phyloP scores from a whole-genome alignment of 2,888 invertebrate genomes.

The Cordilura impudica region DNA sequence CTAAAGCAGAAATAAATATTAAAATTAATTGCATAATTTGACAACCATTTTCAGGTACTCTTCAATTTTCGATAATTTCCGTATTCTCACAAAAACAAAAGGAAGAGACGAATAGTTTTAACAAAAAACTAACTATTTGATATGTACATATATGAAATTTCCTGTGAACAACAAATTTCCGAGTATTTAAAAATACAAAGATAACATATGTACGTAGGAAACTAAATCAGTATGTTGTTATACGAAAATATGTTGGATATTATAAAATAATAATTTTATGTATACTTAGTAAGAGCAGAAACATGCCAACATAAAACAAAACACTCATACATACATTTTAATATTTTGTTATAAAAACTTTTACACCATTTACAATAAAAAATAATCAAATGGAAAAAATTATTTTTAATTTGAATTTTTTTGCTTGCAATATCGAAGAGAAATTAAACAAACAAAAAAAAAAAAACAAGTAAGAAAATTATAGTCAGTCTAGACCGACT shows the following conservation, averaged over 20 bases:
- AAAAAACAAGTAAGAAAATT: neutral
- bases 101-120: neutral
- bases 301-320: neutral
- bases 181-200: neutral
- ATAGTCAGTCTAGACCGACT: too few relatives aligned
- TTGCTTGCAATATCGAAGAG: too few relatives aligned
- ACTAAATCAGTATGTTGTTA: neutral
- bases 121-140: neutral
- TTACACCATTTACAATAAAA: too few relatives aligned
- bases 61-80: neutral
- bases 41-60: neutral
- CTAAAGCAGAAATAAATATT: too few relatives aligned
- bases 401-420: too few relatives aligned
- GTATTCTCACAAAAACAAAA: neutral
- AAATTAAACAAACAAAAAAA: too few relatives aligned
- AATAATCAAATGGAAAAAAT: too few relatives aligned
- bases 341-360: neutral
- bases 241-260: conserved; percentile 19
- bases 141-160: neutral
- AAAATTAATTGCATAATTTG: neutral
- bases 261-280: conserved; percentile 11
- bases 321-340: neutral
- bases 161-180: neutral
- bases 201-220: too few relatives aligned
- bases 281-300: neutral